Evolutionary conservation across 2,888 invertebrate species (phyloP).

Genomic region (Timema cristinae): DNA sequence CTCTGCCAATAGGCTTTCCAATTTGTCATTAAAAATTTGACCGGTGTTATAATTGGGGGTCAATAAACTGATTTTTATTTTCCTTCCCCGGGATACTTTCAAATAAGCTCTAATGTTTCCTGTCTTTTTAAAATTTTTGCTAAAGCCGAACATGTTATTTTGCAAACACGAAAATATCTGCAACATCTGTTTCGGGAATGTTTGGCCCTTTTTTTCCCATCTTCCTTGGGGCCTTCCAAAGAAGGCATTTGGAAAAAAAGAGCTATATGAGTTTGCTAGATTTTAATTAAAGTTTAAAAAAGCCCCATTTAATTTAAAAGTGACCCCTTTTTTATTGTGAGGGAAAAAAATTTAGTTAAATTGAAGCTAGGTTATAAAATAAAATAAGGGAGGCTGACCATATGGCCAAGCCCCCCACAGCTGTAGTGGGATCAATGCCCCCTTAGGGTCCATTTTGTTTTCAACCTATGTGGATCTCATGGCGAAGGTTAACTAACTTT

Average conservation of each 20-base stretch:
- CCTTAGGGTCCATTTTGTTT: not conserved
- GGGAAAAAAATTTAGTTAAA: too few relatives aligned
- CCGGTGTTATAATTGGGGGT: not conserved
- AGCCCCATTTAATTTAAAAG: too few relatives aligned
- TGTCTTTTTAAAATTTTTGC: slow-evolving; percentile 4
- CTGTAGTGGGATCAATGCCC: slow-evolving; percentile 8
- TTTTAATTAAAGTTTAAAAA: too few relatives aligned
- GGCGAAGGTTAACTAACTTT: too few relatives aligned
- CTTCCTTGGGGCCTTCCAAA: slow-evolving; percentile 11
- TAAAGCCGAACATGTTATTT: not conserved
- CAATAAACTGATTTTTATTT: slow-evolving; percentile 3
- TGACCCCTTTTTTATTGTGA: too few relatives aligned
- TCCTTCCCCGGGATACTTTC: not conserved
- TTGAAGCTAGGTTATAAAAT: not conserved
- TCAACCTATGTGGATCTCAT: too few relatives aligned
- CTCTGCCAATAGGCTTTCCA: slow-evolving; percentile 6
- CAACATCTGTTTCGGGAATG: not conserved
- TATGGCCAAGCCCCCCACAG: slow-evolving; percentile 9
- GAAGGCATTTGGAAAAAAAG: slow-evolving; percentile 6
- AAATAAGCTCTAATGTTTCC: slow-evolving; percentile 12
- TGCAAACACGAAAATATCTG: not conserved
- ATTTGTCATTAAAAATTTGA: slow-evolving; percentile 4
- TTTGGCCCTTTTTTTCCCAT: slow-evolving; percentile 10
- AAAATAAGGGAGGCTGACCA: slow-evolving; percentile 11
- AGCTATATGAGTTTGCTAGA: too few relatives aligned